Base-by-base conservation (phyloP, 2,888 invertebrate species). In the Portevinia maculata region DNA sequence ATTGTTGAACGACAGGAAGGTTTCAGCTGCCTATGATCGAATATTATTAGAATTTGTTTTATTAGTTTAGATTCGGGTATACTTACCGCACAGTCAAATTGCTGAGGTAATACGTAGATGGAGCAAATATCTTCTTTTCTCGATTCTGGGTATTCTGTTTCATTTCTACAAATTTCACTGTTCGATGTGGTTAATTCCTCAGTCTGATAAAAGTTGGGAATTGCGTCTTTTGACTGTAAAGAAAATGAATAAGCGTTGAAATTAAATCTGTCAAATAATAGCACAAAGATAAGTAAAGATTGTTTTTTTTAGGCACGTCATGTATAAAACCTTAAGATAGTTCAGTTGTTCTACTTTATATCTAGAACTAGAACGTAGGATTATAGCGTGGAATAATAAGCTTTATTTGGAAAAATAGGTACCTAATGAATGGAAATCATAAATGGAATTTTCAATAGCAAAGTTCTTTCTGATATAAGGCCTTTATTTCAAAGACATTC, bases 101-200 rank as follows among this genome's bases (percentile, higher is more conserved):
- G 85, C 8, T 79, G 62, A 19, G 85, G 85, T 6, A 86, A 62
- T 19, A 85, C 50, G 64, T 86, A 87, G 8, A 50, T 55, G 1
- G 87, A 86, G 32, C 87, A 87, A 7, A 87, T 84, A 55, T 87
- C 87, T 34, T 69, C 21, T 34, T 73, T 50, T 17, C 86, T 67
- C 0, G 78, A 48, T 5, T 9, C 17, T 4, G 79, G 34, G 32
- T 74, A 48, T 15, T 62, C 34, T n/a, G 84, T 76, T 5, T 24
- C 19, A n/a, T 67, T 76, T 19, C 69, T 65, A 52, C 87, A 87
- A 21, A 71, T 30, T 39, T 70, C 52, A 7, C 84, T 67, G 34
- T 85, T 79, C 8, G 71, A 57, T 24, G 86, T 13, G 2, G 62
- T 46, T n/a, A 86, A 30, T 21, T 84, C 69, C 19, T 85, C 81